Evolutionary conservation across 2,888 invertebrate species (phyloP).

Genomic region (Hesperia comma): DNA sequence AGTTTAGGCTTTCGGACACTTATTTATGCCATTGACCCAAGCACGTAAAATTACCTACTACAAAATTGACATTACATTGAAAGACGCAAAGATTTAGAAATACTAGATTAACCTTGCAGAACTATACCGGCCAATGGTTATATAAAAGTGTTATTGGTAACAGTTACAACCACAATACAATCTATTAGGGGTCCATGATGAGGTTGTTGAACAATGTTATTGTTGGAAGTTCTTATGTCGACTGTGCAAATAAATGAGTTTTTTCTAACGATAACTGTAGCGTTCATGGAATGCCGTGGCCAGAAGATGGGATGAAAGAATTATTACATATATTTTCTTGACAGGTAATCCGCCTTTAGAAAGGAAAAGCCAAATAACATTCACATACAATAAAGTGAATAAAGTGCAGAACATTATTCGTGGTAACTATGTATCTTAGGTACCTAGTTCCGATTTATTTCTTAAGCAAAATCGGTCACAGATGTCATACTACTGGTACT

Average conservation of each 20-base stretch:
- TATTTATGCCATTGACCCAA: constrained; percentile 22
- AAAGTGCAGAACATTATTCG: too few species aligned
- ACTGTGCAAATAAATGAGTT: not conserved
- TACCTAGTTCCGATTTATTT: too few species aligned
- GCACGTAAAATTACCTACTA: constrained; percentile 16
- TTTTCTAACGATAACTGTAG: too few species aligned
- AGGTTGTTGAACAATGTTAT: not conserved
- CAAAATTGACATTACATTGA: constrained; percentile 1
- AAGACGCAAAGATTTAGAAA: not conserved
- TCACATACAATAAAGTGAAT: too few species aligned
- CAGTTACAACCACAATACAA: not conserved
- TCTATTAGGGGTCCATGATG: not conserved
- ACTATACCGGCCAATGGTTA: not conserved
- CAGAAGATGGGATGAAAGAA: too few species aligned
- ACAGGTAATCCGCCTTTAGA: too few species aligned
- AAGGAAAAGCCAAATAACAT: too few species aligned
- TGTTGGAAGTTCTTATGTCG: not conserved
- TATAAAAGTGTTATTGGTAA: not conserved
- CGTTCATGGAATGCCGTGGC: too few species aligned
- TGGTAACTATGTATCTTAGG: too few species aligned
- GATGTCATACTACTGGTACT: too few species aligned
- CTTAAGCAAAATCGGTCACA: too few species aligned
- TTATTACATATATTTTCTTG: too few species aligned
- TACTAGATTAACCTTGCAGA: constrained; percentile 4
- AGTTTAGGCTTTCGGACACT: constrained; percentile 1